phyloP scores from a whole-genome alignment of 1,140 invertebrate species.

The Drosophila sturtevanti region DNA sequence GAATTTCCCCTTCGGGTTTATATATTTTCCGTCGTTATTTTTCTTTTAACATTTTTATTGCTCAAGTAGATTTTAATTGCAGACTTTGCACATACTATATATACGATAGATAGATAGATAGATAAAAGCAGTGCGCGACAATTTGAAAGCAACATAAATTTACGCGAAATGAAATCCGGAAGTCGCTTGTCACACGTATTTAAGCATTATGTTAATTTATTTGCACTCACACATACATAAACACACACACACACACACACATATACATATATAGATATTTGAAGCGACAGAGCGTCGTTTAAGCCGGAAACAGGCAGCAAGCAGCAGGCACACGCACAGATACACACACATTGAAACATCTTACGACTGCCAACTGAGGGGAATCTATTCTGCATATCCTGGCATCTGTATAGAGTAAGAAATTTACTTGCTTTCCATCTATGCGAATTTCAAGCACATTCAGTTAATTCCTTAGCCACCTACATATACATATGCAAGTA shows the following conservation, averaged over 20 bases:
- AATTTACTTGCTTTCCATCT: constrained; percentile 49
- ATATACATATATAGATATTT: constrained; percentile 52
- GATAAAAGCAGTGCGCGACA: constrained; percentile 46
- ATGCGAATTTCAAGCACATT: constrained; percentile 67
- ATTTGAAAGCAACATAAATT: constrained; percentile 77
- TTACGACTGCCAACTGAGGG: constrained; percentile 6
- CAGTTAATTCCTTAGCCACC: constrained; percentile 60
- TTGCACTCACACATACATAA: constrained; percentile 39
- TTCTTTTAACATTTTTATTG: constrained; percentile 53
- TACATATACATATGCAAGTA: constrained; percentile 8
- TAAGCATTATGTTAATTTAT: constrained; percentile 81
- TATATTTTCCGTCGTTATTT: not conserved
- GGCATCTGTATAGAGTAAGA: constrained; percentile 29
- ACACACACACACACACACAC: constrained; percentile 13
- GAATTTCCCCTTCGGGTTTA: constrained; percentile 28
- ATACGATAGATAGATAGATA: not conserved
- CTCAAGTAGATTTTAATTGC: constrained; percentile 66
- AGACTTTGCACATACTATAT: constrained; percentile 1
- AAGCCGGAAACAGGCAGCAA: constrained; percentile 67
- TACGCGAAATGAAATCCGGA: constrained; percentile 68
- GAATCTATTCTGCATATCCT: constrained; percentile 53
- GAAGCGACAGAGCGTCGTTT: constrained; percentile 76
- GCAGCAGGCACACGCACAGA: constrained; percentile 47
- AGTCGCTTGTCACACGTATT: constrained; percentile 79
- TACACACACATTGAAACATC: constrained; percentile 1